Base-by-base conservation (phyloP, 2,113 vertebrate species). In the Haemorhous mexicanus region DNA sequence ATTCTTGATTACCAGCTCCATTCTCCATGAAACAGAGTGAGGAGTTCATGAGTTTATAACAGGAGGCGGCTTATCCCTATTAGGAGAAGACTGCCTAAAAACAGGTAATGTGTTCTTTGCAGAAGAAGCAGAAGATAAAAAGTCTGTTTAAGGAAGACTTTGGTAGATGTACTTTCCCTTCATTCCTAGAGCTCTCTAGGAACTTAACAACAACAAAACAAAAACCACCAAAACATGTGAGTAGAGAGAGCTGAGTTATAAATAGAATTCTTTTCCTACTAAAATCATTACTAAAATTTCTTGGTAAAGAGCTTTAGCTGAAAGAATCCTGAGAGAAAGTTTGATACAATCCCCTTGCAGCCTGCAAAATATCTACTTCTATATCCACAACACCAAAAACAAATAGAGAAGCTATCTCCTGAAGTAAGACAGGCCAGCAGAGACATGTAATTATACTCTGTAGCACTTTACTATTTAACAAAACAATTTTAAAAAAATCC, bases 241-340 rank as follows among this genome's bases (percentile, higher is more conserved):
- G 50, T 21, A 72, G 24, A 73, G 75, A 91, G 16, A 90, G 39
- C n/a, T 72, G 50, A 63, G 11, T 58, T 95, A 93, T 79, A 92
- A 96, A 93, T 78, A 96, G 49, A 77, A 15, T 3, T 23, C 68
- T 92, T 92, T 92, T 90, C 91, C 88, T 84, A 81, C 88, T 75
- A 84, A 61, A 84, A 83, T 93, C 61, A 79, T 92, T 94, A 66
- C 73, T 84, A 87, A 49, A 93, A 90, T 76, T 94, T 92, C 76
- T 96, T 72, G 35, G 69, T 95, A 90, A 94, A 91, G 52, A 79
- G 39, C n/a, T 87, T 76, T 32, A 95, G 69, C 49, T 89, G 68
- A 89, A 94, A 64, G 79, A 82, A 76, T 69, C 49, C 83, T 56
- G 35, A 93, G 46, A 92, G 72, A 83, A 94, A 93, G 59, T 63